Percentiles rank a stretch among this genome's conserved stretches.
phyloP scores from a whole-genome alignment of 2,113 vertebrate species.

The Amblyopsis rosae region DNA sequence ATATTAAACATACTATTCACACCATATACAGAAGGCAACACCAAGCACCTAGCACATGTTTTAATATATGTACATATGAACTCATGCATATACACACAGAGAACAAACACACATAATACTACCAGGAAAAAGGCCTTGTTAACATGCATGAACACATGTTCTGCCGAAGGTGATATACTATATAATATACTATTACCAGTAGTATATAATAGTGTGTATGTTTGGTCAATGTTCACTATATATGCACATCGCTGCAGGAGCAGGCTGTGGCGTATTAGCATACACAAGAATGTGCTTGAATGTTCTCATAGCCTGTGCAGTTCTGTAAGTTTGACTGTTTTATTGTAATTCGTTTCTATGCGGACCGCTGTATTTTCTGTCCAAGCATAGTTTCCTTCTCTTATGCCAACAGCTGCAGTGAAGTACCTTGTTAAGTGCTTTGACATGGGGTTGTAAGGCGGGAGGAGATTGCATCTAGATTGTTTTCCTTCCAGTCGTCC shows the following conservation, averaged over 20 bases:
- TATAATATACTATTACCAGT: not conserved
- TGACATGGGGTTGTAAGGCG: too few relatives aligned
- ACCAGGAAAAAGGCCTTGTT: not conserved
- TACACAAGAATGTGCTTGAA: too few relatives aligned
- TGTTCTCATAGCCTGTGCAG: too few relatives aligned
- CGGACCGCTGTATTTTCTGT: too few relatives aligned
- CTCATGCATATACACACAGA: not conserved
- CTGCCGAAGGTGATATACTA: slow-evolving; percentile 1
- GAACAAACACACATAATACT: not conserved
- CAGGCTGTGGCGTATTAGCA: too few relatives aligned
- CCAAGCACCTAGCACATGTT: not conserved
- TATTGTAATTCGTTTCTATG: too few relatives aligned
- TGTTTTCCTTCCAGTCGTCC: too few relatives aligned
- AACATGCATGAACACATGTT: not conserved
- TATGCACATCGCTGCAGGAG: slow-evolving; percentile 28
- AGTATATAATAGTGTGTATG: slow-evolving; percentile 25
- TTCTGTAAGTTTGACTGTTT: slow-evolving; percentile 2
- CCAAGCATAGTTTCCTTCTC: too few relatives aligned
- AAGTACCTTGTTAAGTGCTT: too few relatives aligned
- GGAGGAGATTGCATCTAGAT: too few relatives aligned
- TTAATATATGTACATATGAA: not conserved
- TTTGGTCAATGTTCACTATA: slow-evolving; percentile 42
- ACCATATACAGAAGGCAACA: not conserved
- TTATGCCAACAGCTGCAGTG: too few relatives aligned
- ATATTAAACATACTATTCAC: not conserved